These are phyloP conservation scores for Copidosoma floridanum DNA, from an alignment of 1,140 invertebrate species.

Conservation along the genomic window DNA sequence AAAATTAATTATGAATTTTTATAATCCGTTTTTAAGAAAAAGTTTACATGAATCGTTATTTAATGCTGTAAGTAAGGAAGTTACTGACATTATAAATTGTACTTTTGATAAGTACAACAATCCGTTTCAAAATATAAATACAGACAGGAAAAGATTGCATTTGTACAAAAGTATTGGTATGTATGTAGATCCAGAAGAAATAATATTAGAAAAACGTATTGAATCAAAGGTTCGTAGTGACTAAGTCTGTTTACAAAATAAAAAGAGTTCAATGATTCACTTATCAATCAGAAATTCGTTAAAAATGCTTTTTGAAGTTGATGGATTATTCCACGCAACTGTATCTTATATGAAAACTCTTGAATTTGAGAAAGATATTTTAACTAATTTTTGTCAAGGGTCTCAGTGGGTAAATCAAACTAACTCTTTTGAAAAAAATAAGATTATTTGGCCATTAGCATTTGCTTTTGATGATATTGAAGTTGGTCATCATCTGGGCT, in stretches of 20 bases:
- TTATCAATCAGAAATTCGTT: neutral
- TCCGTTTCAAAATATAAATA: neutral
- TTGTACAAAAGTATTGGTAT: neutral
- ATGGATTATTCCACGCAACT: neutral
- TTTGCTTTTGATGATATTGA: slow-evolving; percentile 17
- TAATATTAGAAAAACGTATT: neutral
- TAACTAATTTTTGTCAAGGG: slow-evolving; percentile 14
- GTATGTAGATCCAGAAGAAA: neutral
- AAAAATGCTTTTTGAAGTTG: neutral
- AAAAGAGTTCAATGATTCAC: neutral
- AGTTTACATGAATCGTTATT: too few relatives aligned
- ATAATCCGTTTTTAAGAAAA: too few relatives aligned
- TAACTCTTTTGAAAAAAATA: neutral
- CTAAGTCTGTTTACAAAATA: neutral
- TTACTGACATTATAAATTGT: neutral
- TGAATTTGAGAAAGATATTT: neutral
- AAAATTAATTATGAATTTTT: too few relatives aligned
- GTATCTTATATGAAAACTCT: neutral
- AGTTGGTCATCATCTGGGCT: slow-evolving; percentile 15
- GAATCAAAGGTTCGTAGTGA: neutral
- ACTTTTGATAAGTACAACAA: neutral
- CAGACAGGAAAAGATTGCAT: neutral
- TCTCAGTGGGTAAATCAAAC: neutral
- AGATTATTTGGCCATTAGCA: slow-evolving; percentile 11
- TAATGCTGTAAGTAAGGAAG: neutral